Evolutionary conservation across 2,797 vertebrate genomes (phyloP).

Genomic region (Sebastes minor): DNA sequence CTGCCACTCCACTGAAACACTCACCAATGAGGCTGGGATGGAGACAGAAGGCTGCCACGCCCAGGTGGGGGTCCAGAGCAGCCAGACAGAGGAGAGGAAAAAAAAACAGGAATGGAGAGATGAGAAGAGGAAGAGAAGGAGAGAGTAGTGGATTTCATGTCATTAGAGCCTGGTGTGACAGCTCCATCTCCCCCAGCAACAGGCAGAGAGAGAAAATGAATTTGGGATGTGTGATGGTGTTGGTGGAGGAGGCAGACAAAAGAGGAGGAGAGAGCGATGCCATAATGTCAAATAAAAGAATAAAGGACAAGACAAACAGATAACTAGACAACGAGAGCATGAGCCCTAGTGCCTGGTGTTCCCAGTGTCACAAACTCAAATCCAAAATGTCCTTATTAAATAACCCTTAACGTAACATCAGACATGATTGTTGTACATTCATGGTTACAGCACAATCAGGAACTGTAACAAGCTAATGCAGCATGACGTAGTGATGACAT

Average conservation of each 20-base stretch:
- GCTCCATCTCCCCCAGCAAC: constrained; percentile 43
- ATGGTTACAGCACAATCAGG: background rate
- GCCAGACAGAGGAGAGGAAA: background rate
- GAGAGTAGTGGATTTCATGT: constrained; percentile 31
- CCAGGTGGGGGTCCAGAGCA: constrained; percentile 45
- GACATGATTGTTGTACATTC: background rate
- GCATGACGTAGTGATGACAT: background rate
- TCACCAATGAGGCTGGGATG: constrained; percentile 26
- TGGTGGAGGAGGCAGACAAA: background rate
- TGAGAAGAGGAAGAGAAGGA: background rate
- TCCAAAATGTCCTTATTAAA: background rate
- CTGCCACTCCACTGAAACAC: constrained; percentile 53
- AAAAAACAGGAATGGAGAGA: background rate
- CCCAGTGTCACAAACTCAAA: background rate
- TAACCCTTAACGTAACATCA: too few species aligned
- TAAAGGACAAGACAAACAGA: too few species aligned
- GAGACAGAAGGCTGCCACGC: constrained; percentile 37
- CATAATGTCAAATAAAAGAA: background rate
- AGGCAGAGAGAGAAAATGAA: constrained; percentile 9
- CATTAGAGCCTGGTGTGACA: constrained; percentile 46
- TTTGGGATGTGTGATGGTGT: background rate
- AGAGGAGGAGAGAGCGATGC: background rate
- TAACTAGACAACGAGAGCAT: background rate
- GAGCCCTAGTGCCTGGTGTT: background rate
- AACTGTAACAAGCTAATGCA: background rate